Evolutionary conservation across 2,888 invertebrate genomes (phyloP), one percentile per base, ranked within the genome.

Genomic region (Sabatieria punctata): DNA sequence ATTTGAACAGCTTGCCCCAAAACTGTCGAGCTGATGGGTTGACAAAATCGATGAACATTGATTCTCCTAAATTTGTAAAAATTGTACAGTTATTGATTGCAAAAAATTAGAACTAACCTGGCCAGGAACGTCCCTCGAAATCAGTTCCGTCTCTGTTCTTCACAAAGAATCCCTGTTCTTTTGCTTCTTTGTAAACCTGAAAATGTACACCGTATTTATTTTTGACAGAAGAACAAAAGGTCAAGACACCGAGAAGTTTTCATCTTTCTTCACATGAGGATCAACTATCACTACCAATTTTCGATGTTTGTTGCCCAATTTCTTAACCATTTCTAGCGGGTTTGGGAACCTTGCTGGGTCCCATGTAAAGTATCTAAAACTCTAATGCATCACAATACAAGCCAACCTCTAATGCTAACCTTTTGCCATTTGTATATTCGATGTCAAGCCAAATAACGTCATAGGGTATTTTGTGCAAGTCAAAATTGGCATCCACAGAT

Each of bases 71-170:
- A n/a, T n/a, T n/a, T n/a, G n/a, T n/a, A n/a, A n/a, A n/a, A n/a
- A n/a, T n/a, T n/a, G n/a, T n/a, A n/a, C n/a, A n/a, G n/a, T n/a
- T n/a, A n/a, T n/a, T n/a, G n/a, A n/a, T n/a, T n/a, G n/a, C n/a
- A n/a, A n/a, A n/a, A n/a, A n/a, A n/a, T 2, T 13, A n/a, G 8
- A 4, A 25, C 19, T 15, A 33, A 61, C 70, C 71, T 0, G 97
- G 97, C 97, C 97, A 99, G 63, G 97, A 99, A 89, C 93, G 95
- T 50, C 95, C 81, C 71, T 97, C 95, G 65, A 85, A 97, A 55
- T 89, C 89, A 54, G 78, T 81, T 15, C 85, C 85, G 54, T 89
- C 85, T 52, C 80, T 81, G 52, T 80, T 81, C 65, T 95, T 93
- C 0, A 89, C 80, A 56, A 89, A 91, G 58, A 80, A 79, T 2